A percentile compares a stretch with the other conserved stretches of the same genome.
phyloP scores from a whole-genome alignment of 2,797 vertebrate genomes.

The Amblyraja radiata region DNA sequence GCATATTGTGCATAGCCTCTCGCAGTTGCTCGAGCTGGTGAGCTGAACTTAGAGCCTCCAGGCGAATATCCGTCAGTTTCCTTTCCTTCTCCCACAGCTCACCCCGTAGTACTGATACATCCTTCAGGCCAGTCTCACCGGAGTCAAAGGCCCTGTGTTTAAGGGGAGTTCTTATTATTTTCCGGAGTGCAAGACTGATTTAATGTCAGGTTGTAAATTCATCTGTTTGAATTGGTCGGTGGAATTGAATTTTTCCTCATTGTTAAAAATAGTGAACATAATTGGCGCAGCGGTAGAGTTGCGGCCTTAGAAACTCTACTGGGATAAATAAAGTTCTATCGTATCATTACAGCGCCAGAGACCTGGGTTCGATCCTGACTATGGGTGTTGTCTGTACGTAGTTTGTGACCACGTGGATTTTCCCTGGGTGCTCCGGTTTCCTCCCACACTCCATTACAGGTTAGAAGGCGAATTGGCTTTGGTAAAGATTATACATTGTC shows the following conservation, averaged over 20 bases:
- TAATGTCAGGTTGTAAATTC: background rate
- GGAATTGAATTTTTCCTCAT: background rate
- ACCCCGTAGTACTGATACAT: slow-evolving; percentile 81
- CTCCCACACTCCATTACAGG: too few relatives aligned
- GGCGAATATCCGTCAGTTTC: slow-evolving; percentile 86
- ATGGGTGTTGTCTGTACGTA: too few relatives aligned
- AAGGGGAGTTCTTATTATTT: background rate
- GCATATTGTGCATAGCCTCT: slow-evolving; percentile 95
- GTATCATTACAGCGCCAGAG: too few relatives aligned
- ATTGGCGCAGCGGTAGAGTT: too few relatives aligned
- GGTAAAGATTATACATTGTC: too few relatives aligned
- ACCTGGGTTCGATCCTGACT: too few relatives aligned
- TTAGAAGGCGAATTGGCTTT: too few relatives aligned
- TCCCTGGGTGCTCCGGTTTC: too few relatives aligned
- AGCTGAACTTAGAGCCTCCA: slow-evolving; percentile 89
- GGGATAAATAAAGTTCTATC: too few relatives aligned
- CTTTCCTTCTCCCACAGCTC: slow-evolving; percentile 94
- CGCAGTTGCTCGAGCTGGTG: slow-evolving; percentile 90
- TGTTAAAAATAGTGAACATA: too few relatives aligned
- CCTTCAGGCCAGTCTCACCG: slow-evolving; percentile 69
- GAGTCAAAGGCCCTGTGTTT: background rate
- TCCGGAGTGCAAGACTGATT: background rate
- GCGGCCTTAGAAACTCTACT: too few relatives aligned
- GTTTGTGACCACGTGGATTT: too few relatives aligned
- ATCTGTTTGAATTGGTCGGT: background rate